A percentile compares a stretch with the other conserved stretches of the same genome.
phyloP scores from a whole-genome alignment of 2,888 invertebrate genomes.

The Agonopterix alstromeriana region DNA sequence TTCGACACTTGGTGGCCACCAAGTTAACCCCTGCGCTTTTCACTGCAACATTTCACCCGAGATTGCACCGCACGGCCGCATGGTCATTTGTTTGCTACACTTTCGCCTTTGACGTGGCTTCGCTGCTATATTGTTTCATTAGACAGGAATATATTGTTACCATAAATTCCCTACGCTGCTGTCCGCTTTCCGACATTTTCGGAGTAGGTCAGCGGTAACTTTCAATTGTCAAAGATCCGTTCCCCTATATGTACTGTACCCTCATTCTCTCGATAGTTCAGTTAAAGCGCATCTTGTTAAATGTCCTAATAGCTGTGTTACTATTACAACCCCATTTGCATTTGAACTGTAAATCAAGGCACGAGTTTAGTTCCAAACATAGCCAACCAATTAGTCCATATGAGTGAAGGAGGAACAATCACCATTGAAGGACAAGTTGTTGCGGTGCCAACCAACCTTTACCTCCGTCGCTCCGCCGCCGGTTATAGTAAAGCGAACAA shows the following conservation, averaged over 20 bases:
- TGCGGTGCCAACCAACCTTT: constrained; percentile 22
- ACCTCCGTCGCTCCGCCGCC: constrained; percentile 18
- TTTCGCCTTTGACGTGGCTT: constrained; percentile 51
- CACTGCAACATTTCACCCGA: constrained; percentile 60
- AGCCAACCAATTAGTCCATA: constrained; percentile 9
- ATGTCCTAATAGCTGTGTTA: no score
- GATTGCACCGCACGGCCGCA: constrained; percentile 31
- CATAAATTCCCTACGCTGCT: constrained; percentile 22
- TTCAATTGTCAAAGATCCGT: constrained; percentile 21
- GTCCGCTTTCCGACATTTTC: constrained; percentile 21
- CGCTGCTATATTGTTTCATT: constrained; percentile 27
- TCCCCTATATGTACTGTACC: no score
- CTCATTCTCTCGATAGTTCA: no score
- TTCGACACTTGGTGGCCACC: constrained; percentile 59
- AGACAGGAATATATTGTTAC: constrained; percentile 28
- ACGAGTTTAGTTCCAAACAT: constrained; percentile 14
- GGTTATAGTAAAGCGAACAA: constrained; percentile 39
- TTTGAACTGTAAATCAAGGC: constrained; percentile 10
- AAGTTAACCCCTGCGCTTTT: constrained; percentile 66
- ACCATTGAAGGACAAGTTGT: constrained; percentile 27
- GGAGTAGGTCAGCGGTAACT: constrained; percentile 23
- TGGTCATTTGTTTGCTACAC: constrained; percentile 59
- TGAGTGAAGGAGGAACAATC: constrained; percentile 22
- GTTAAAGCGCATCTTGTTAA: no score
- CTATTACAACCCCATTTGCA: no score